These are phyloP conservation scores for Nyctibius grandis DNA, from an alignment of 2,797 vertebrate genomes.

Conservation along the genomic window DNA sequence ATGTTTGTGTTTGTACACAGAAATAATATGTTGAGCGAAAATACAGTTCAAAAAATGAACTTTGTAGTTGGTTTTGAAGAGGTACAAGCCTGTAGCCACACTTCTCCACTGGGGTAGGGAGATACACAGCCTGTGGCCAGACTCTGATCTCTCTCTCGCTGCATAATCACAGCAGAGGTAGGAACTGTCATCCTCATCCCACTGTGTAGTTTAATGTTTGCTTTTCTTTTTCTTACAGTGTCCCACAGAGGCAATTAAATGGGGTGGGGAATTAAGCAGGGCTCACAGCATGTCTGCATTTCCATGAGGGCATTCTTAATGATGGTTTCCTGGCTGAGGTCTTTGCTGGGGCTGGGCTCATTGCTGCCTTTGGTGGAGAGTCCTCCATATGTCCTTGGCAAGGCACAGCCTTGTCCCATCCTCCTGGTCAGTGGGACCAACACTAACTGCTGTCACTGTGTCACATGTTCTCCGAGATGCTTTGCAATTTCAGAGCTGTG, in stretches of 20 bases:
- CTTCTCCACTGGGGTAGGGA: not conserved
- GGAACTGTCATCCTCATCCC: not conserved
- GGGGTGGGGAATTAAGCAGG: not conserved
- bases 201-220: conserved; percentile 20
- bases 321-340: not conserved
- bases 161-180: not conserved
- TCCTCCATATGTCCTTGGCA: not conserved
- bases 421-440: not conserved
- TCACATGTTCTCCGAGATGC: not conserved
- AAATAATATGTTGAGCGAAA: not conserved
- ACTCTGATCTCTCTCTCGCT: not conserved
- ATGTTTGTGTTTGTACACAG: not conserved
- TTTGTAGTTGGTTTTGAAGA: not conserved
- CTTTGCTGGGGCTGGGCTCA: not conserved
- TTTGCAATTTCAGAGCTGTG: not conserved
- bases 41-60: not conserved
- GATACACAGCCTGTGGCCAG: not conserved
- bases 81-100: not conserved
- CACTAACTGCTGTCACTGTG: not conserved
- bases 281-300: not conserved
- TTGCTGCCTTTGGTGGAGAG: not conserved
- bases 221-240: not conserved
- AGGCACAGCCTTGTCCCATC: not conserved
- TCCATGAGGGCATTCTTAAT: not conserved
- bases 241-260: conserved; percentile 39